Percentiles rank a stretch among this genome's conserved stretches.
These are phyloP conservation scores for Sebastiscus tertius DNA, from an alignment of 2,797 vertebrate species.

Conservation along the genomic window DNA sequence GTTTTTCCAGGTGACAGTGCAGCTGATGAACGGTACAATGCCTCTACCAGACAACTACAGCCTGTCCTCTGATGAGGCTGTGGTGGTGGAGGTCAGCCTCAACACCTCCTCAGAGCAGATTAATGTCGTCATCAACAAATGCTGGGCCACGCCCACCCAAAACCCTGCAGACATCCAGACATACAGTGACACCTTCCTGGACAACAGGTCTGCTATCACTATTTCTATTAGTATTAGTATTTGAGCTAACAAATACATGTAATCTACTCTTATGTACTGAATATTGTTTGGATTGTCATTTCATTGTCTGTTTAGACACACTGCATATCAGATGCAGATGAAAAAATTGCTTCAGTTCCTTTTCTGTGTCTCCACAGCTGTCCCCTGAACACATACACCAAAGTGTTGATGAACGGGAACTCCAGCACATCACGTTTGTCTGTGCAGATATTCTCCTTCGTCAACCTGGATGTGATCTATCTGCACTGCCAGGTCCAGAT, in stretches of 20 bases:
- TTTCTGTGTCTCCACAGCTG: slow-evolving; percentile 83
- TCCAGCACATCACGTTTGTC: slow-evolving; percentile 86
- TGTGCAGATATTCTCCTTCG: slow-evolving; percentile 88
- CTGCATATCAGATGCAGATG: background rate
- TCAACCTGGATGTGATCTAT: slow-evolving; percentile 85
- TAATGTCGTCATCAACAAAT: slow-evolving; percentile 88
- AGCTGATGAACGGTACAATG: slow-evolving; percentile 83
- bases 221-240: background rate
- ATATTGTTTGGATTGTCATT: background rate
- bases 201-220: slow-evolving; percentile 81
- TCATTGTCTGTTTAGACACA: background rate
- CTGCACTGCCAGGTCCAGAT: slow-evolving; percentile 90
- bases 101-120: slow-evolving; percentile 82
- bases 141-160: slow-evolving; percentile 89
- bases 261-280: background rate
- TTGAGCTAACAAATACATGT: background rate
- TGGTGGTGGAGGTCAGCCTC: slow-evolving; percentile 88
- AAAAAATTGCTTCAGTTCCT: background rate
- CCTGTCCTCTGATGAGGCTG: slow-evolving; percentile 82
- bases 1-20: slow-evolving; percentile 85
- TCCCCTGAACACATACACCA: slow-evolving; percentile 79
- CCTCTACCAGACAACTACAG: slow-evolving; percentile 87
- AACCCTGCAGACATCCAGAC: slow-evolving; percentile 62
- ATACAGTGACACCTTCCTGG: slow-evolving; percentile 80
- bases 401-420: slow-evolving; percentile 87